Percentiles rank a stretch among this genome's conserved stretches.
Conservation (phyloP, 2,113 vertebrate species). For the Leptobrachium leishanense region DNA sequence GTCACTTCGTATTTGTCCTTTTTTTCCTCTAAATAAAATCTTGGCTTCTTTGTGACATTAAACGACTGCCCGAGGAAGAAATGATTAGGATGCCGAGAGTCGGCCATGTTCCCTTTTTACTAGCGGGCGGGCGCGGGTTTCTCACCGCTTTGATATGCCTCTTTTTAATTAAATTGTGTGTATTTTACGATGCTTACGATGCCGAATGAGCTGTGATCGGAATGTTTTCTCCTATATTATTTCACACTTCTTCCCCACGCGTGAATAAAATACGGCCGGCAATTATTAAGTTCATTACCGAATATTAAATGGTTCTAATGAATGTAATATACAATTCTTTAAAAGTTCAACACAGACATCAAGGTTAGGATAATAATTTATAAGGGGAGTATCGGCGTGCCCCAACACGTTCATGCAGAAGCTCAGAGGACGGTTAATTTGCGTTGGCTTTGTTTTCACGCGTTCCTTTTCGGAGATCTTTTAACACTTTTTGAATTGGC, state of each 20-base stretch:
- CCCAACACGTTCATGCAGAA: not conserved
- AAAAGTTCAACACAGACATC: not conserved
- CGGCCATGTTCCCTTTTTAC: constrained; percentile 20
- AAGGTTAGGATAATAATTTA: not conserved
- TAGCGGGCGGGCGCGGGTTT: not conserved
- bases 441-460: no score
- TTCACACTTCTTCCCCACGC: not conserved
- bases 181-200: not conserved
- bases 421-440: no score
- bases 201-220: not conserved
- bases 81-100: not conserved
- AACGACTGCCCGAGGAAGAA: constrained; percentile 30
- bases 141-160: not conserved
- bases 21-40: constrained; percentile 15
- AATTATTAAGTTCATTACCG: constrained; percentile 16
- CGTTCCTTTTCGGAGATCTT: no score
- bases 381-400: not conserved
- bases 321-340: constrained; percentile 1
- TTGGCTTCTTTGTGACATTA: constrained; percentile 35
- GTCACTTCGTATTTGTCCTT: constrained; percentile 35
- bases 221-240: constrained; percentile 11
- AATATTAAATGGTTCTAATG: constrained; percentile 4
- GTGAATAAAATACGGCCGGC: not conserved
- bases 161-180: constrained; percentile 3
- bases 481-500: no score